Evolutionary conservation across 2,797 vertebrate species (phyloP).

Genomic region (Cercopithecus petaurista): DNA sequence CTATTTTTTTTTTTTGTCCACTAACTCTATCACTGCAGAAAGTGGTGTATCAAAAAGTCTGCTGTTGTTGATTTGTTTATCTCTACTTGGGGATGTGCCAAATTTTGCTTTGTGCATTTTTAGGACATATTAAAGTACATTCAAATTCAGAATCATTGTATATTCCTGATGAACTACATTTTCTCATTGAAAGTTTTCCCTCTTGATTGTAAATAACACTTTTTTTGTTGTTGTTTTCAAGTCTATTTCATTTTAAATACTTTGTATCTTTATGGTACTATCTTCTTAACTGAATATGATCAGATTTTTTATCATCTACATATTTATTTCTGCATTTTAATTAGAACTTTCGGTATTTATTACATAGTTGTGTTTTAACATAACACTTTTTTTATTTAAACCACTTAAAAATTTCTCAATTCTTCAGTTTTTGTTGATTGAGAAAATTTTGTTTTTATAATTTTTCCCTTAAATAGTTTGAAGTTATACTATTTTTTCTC

Average conservation of each 20-base stretch:
- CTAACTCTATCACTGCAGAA: neutral
- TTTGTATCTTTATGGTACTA: neutral
- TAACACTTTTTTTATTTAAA: neutral
- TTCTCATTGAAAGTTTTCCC: neutral
- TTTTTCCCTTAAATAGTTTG: neutral
- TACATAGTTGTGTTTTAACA: neutral
- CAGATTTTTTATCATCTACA: neutral
- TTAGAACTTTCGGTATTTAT: neutral
- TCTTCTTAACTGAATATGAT: neutral
- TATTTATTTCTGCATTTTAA: neutral
- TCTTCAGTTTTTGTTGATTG: neutral
- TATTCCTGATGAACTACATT: neutral
- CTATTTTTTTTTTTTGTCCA: neutral
- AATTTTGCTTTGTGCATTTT: neutral
- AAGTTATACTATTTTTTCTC: neutral
- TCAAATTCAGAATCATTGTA: neutral
- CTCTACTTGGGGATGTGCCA: neutral
- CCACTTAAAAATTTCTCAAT: neutral
- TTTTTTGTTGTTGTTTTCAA: neutral
- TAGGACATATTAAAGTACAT: neutral
- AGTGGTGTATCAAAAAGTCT: neutral
- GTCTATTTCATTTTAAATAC: neutral
- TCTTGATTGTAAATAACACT: neutral
- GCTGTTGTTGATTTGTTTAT: neutral
- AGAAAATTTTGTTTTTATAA: neutral